Evolutionary conservation across 64 coral and sea anemone genomes (phyloP).

Genomic region (Porites australiensis): DNA sequence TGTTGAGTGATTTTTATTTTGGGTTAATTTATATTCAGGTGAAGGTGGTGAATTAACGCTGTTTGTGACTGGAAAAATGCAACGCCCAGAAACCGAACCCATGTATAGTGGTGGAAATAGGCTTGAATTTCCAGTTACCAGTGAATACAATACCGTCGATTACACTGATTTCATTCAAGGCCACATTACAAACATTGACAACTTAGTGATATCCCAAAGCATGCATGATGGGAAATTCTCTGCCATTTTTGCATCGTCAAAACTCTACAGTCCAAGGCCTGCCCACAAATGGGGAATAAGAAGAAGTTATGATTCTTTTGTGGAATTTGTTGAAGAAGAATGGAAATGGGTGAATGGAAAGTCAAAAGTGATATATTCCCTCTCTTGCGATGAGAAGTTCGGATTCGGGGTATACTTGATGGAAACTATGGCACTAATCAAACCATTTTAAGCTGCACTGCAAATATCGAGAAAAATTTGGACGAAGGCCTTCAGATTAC

Average conservation of each 20-base stretch:
- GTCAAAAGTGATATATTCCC: neutral
- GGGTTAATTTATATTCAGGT: neutral
- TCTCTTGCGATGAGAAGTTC: neutral
- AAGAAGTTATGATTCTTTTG: neutral
- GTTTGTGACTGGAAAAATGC: constrained; percentile 19
- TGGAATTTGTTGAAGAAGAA: neutral
- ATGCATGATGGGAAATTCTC: neutral
- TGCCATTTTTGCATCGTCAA: neutral
- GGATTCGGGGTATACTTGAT: constrained; percentile 19
- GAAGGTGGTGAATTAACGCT: constrained; percentile 32
- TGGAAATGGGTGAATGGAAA: no score
- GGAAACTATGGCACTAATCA: neutral
- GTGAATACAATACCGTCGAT: neutral
- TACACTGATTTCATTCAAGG: neutral
- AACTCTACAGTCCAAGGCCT: neutral
- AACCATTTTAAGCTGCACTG: neutral
- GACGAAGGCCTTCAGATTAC: neutral
- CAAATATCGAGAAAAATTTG: neutral
- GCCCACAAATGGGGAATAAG: neutral
- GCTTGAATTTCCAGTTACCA: neutral
- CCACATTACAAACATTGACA: neutral
- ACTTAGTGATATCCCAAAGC: neutral
- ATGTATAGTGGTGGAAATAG: constrained; percentile 7
- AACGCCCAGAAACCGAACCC: neutral
- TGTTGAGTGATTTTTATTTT: neutral